Percentiles rank a stretch among this genome's conserved stretches.
Conservation (phyloP, 2,113 vertebrate genomes). For the Chelonoidis abingdonii region DNA sequence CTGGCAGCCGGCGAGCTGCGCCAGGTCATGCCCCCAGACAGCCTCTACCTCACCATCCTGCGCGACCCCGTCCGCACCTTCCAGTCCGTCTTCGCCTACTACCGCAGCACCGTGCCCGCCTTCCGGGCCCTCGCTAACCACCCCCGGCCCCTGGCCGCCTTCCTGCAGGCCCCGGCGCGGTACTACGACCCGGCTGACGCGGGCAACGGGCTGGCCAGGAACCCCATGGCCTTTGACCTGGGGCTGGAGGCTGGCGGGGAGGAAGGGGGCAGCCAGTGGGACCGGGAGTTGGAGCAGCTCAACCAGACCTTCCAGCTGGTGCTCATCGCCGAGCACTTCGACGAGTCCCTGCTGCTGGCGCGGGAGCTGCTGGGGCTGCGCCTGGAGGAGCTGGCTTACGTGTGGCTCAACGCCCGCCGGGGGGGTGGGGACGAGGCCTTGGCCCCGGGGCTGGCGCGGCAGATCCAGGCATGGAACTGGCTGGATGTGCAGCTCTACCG, state of each 20-base stretch:
- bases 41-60: constrained; percentile 61
- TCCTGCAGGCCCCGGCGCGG: background rate
- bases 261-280: constrained; percentile 8
- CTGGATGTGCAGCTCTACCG: constrained; percentile 54
- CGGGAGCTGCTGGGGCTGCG: constrained; percentile 44
- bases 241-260: constrained; percentile 25
- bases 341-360: constrained; percentile 65
- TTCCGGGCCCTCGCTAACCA: background rate
- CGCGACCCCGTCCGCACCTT: constrained; percentile 55
- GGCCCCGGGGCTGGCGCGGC: background rate
- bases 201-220: constrained; percentile 22
- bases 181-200: constrained; percentile 38
- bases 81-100: constrained; percentile 54
- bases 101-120: constrained; percentile 38
- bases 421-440: background rate
- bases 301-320: constrained; percentile 61
- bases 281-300: constrained; percentile 21
- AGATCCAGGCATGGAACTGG: constrained; percentile 47
- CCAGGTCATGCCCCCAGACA: constrained; percentile 39
- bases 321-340: constrained; percentile 65
- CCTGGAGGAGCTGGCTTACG: constrained; percentile 45
- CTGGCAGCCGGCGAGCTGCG: constrained; percentile 36
- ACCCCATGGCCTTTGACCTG: constrained; percentile 69
- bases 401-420: constrained; percentile 44
- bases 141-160: constrained; percentile 1